These are phyloP conservation scores for Habroteleia sp. DNA, from an alignment of 2,888 invertebrate species.

Conservation along the genomic window DNA sequence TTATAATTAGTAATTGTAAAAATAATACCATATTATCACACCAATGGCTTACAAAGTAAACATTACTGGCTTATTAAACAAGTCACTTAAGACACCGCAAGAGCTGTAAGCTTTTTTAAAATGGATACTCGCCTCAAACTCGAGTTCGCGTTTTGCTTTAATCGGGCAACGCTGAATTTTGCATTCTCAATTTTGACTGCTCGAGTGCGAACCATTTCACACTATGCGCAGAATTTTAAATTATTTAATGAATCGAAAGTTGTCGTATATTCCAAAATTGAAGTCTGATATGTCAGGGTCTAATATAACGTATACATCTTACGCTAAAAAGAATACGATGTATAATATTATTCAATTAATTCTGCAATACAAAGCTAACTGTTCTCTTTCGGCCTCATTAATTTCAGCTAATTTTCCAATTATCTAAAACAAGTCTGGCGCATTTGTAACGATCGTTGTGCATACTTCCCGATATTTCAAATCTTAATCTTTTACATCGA, in stretches of 20 bases:
- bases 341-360: slow-evolving; percentile 14
- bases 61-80: slow-evolving; percentile 13
- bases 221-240: slow-evolving; percentile 13
- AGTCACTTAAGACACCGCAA: no score
- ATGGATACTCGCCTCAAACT: no score
- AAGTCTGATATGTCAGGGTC: slow-evolving; percentile 64
- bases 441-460: slow-evolving; percentile 26
- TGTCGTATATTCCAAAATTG: slow-evolving; percentile 31
- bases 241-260: slow-evolving; percentile 25
- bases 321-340: slow-evolving; percentile 8
- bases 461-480: slow-evolving; percentile 13
- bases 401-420: no score
- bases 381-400: no score
- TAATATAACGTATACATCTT: slow-evolving; percentile 35
- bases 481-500: background rate
- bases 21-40: slow-evolving; percentile 21
- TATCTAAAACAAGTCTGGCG: no score
- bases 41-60: slow-evolving; percentile 18
- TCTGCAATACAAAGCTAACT: background rate
- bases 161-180: background rate
- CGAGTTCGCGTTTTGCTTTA: background rate
- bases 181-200: background rate
- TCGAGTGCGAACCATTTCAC: background rate
- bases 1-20: slow-evolving; percentile 8
- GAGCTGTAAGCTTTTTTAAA: no score